Evolutionary conservation across 2,113 vertebrate genomes (phyloP).

Genomic region (Cepphus grylle): DNA sequence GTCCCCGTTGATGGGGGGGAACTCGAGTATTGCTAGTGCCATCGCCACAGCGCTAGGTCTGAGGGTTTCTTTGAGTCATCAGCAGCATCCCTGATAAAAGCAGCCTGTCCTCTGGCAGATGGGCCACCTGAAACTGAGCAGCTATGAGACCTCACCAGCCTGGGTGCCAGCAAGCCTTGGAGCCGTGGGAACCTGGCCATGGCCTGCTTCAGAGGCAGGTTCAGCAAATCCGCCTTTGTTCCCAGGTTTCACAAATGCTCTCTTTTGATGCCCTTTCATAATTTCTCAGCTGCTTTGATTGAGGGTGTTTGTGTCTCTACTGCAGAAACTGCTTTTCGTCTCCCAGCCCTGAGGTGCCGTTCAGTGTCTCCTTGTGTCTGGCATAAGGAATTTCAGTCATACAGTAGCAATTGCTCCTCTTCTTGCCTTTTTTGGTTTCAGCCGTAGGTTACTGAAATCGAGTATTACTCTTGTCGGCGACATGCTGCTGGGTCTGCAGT

Average conservation of each 20-base stretch:
- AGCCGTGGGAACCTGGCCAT: rapidly evolving
- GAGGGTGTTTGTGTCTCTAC: neutral
- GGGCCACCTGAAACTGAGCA: neutral
- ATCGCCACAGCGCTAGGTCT: neutral
- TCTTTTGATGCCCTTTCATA: neutral
- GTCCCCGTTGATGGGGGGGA: rapidly evolving
- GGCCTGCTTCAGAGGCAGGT: neutral
- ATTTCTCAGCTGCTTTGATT: neutral
- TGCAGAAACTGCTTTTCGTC: neutral
- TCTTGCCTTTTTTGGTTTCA: neutral
- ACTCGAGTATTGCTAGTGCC: rapidly evolving
- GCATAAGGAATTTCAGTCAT: rapidly evolving
- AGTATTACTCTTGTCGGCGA: rapidly evolving
- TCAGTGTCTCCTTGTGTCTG: neutral
- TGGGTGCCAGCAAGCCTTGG: neutral
- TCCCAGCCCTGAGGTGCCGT: neutral
- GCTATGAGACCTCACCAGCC: rapidly evolving
- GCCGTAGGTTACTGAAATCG: neutral
- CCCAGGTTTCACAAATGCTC: neutral
- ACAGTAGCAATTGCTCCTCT: neutral
- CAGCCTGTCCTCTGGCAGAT: neutral
- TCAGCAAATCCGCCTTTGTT: neutral
- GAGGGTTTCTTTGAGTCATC: neutral
- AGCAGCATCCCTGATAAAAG: neutral
- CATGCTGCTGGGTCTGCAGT: neutral